These are phyloP conservation scores for Sisor rabdophorus DNA, from an alignment of 2,113 vertebrate genomes.

Conservation along the genomic window DNA sequence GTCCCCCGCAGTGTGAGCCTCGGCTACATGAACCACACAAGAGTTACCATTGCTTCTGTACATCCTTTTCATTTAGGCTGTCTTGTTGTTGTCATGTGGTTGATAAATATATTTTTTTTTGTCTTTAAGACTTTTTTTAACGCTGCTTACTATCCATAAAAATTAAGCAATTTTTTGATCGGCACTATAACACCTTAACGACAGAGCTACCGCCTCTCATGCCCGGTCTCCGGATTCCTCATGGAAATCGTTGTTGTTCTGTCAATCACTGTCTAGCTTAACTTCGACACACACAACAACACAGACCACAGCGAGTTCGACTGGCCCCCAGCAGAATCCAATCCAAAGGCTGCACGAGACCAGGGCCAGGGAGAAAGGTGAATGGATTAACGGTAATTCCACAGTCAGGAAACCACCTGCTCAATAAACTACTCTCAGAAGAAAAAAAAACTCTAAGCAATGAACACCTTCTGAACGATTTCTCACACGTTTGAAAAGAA, in stretches of 20 bases:
- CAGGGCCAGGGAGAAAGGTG: neutral
- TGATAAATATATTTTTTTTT: no score
- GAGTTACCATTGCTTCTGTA: no score
- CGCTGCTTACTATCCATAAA: no score
- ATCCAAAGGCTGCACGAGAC: conserved; percentile 12
- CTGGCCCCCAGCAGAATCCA: conserved; percentile 10
- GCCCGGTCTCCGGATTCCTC: neutral
- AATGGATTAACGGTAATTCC: conserved; percentile 21
- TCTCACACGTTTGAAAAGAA: neutral
- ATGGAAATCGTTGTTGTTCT: neutral
- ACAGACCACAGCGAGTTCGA: conserved; percentile 1
- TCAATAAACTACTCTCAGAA: conserved; percentile 7
- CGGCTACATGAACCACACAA: no score
- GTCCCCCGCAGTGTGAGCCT: no score
- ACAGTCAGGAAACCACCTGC: neutral
- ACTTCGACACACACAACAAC: neutral
- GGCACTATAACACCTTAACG: no score
- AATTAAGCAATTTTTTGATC: no score
- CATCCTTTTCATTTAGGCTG: no score
- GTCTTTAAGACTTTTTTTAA: no score
- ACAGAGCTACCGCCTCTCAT: no score
- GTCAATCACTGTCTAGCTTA: conserved; percentile 3
- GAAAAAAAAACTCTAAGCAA: neutral
- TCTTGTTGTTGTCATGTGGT: no score
- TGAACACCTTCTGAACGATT: neutral